Evolutionary conservation across 2,113 vertebrate species (phyloP).

Genomic region (Salminus brasiliensis): DNA sequence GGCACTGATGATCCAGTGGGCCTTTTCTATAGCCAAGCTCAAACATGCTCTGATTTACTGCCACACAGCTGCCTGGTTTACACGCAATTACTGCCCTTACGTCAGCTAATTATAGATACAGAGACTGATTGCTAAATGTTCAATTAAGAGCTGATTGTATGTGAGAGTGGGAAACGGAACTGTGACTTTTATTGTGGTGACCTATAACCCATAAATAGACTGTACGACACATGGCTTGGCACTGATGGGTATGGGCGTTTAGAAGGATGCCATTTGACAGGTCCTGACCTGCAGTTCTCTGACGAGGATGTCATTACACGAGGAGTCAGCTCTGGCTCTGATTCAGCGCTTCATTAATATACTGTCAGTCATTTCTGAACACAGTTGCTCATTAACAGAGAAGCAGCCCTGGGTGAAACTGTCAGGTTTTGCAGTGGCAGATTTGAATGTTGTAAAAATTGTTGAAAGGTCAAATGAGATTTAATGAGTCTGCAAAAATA

Average conservation of each 20-base stretch:
- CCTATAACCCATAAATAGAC: slow-evolving; percentile 71
- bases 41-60: slow-evolving; percentile 52
- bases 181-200: slow-evolving; percentile 68
- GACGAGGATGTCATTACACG: slow-evolving; percentile 23
- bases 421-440: neutral
- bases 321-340: slow-evolving; percentile 14
- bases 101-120: slow-evolving; percentile 68
- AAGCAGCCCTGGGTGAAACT: neutral
- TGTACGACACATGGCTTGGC: slow-evolving; percentile 34
- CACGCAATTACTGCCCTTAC: slow-evolving; percentile 67
- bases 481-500: neutral
- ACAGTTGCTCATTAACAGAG: neutral
- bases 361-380: slow-evolving; percentile 15
- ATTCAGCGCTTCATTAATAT: neutral
- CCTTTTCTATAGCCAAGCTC: slow-evolving; percentile 52
- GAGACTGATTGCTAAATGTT: slow-evolving; percentile 74
- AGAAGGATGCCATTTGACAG: slow-evolving; percentile 15
- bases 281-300: slow-evolving; percentile 32
- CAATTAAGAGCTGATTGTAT: slow-evolving; percentile 75
- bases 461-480: neutral
- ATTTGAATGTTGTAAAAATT: neutral
- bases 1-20: slow-evolving; percentile 63
- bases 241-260: slow-evolving; percentile 24
- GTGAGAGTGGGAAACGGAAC: slow-evolving; percentile 58
- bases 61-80: slow-evolving; percentile 69